Evolutionary conservation across 2,797 vertebrate genomes (phyloP).

Genomic region (Clangula hyemalis): DNA sequence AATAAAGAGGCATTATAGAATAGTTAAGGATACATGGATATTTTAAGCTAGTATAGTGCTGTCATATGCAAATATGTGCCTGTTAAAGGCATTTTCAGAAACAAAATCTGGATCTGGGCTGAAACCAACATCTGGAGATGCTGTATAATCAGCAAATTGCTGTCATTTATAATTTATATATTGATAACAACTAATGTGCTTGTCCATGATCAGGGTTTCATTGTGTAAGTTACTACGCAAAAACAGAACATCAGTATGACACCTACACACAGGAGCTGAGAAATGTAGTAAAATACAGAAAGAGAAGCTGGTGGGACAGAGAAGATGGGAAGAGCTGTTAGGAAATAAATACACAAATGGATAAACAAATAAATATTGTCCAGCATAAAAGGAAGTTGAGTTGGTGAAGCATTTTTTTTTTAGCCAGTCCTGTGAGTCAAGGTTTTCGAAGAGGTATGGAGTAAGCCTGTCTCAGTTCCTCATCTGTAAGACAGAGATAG

Average conservation of each 20-base stretch:
- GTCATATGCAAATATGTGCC: background rate
- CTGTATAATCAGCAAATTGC: background rate
- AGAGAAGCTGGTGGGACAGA: background rate
- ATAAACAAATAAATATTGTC: background rate
- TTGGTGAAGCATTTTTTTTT: background rate
- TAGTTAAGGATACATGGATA: background rate
- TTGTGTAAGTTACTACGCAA: background rate
- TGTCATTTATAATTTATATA: constrained; percentile 6
- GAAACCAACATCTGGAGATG: background rate
- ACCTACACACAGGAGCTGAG: background rate
- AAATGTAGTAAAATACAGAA: background rate
- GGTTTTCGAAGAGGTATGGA: background rate
- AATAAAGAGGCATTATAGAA: background rate
- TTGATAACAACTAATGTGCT: background rate
- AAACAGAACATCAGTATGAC: background rate
- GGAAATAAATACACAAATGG: background rate
- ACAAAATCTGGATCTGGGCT: background rate
- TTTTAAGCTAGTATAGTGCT: background rate
- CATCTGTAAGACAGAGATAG: background rate
- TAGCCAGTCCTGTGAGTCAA: background rate
- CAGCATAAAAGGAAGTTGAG: background rate
- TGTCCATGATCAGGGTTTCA: background rate
- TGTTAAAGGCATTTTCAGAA: background rate
- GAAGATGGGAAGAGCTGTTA: background rate
- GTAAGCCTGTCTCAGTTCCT: background rate